A percentile compares a stretch with the other conserved stretches of the same genome.
Conservation (phyloP, 2,888 invertebrate species). For the Eucera pruinosa region DNA sequence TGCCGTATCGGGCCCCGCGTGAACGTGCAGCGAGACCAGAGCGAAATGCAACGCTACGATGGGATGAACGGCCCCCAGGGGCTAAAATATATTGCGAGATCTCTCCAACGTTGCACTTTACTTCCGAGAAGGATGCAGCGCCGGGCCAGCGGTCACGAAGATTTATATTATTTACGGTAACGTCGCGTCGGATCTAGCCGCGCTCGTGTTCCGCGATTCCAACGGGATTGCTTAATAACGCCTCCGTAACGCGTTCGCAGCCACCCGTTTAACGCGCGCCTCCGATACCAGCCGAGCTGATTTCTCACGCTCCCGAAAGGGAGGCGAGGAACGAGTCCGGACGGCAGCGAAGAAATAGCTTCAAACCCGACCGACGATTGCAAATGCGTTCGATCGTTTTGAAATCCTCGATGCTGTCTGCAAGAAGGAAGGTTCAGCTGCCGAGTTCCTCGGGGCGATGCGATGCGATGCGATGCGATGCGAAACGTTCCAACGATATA, state of each 20-base stretch:
- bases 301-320: constrained; percentile 20
- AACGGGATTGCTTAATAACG: constrained; percentile 5
- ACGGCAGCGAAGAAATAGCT: not conserved
- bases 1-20: constrained; percentile 5
- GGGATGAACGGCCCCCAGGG: constrained; percentile 26
- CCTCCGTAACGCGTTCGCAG: not conserved
- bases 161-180: constrained; percentile 37
- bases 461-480: constrained; percentile 56
- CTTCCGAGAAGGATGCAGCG: constrained; percentile 44
- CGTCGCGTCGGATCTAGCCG: constrained; percentile 12
- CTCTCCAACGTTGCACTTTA: constrained; percentile 30
- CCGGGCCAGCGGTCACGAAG: constrained; percentile 28
- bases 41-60: constrained; percentile 27
- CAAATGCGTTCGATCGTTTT: constrained; percentile 59
- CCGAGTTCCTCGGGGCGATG: constrained; percentile 51
- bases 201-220: not conserved
- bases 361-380: constrained; percentile 15
- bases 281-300: not conserved
- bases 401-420: constrained; percentile 57
- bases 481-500: constrained; percentile 57
- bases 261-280: not conserved
- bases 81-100: constrained; percentile 42
- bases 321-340: not conserved
- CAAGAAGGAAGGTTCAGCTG: constrained; percentile 50
- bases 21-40: constrained; percentile 3